Conservation (phyloP, 2,797 vertebrate genomes). For the Oophaga sylvatica region DNA sequence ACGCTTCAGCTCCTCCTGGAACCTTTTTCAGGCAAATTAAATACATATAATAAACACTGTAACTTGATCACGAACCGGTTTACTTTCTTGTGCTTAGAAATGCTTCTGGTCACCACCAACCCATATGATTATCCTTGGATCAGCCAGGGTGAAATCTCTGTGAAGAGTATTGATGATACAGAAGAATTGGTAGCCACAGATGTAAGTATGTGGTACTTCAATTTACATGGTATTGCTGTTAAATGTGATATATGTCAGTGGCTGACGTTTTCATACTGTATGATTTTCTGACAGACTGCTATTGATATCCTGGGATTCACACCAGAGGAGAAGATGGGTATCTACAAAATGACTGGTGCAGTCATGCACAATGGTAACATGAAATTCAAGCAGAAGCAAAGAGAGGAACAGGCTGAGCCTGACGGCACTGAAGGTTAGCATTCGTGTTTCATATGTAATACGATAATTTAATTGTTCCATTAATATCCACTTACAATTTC, state of each 20-base stretch:
- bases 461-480: background rate
- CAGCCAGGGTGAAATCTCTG: constrained; percentile 86
- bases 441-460: background rate
- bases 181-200: constrained; percentile 88
- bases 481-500: constrained; percentile 55
- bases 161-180: constrained; percentile 87
- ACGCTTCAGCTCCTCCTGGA: too few relatives aligned
- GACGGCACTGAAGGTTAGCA: constrained; percentile 85
- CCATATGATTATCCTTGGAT: constrained; percentile 85
- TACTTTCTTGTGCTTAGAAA: constrained; percentile 71
- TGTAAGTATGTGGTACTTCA: constrained; percentile 71
- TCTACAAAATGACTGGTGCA: constrained; percentile 87
- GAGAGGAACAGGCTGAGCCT: constrained; percentile 87
- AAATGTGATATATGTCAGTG: background rate
- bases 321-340: constrained; percentile 79
- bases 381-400: constrained; percentile 88
- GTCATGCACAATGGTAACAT: constrained; percentile 88
- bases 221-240: too few relatives aligned
- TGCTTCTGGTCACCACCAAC: constrained; percentile 86
- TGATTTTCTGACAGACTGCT: constrained; percentile 72
- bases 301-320: constrained; percentile 86
- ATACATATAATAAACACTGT: background rate
- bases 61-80: background rate
- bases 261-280: background rate
- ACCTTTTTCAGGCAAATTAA: too few relatives aligned